Evolutionary conservation across 2,797 vertebrate genomes (phyloP).

Genomic region (Pseudochirops cupreus): DNA sequence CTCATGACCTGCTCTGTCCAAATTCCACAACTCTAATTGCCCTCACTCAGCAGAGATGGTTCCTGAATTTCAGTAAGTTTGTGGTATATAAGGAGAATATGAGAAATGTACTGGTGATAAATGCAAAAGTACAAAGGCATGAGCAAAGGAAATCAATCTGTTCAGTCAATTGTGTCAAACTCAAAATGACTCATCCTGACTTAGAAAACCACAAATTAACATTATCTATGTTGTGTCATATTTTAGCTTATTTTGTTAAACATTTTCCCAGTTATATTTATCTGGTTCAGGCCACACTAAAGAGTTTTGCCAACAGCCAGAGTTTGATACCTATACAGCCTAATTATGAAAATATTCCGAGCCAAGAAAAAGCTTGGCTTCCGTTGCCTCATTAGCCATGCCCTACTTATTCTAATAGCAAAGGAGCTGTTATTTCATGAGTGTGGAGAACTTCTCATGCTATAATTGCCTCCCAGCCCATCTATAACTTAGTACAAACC

Average conservation of each 20-base stretch:
- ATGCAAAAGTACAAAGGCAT: neutral
- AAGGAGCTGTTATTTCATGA: neutral
- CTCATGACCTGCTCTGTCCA: neutral
- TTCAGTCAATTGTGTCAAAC: neutral
- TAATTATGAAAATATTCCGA: neutral
- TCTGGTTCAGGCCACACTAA: neutral
- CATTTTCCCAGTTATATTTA: neutral
- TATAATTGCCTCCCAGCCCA: neutral
- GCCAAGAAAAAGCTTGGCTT: neutral
- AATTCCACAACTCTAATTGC: slow-evolving; percentile 8
- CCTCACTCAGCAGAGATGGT: neutral
- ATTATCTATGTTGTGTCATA: neutral
- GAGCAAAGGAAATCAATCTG: neutral
- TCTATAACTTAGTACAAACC: neutral
- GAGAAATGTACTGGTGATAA: neutral
- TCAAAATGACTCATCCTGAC: neutral
- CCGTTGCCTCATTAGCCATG: neutral
- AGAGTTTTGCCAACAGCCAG: neutral
- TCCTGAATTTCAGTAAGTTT: neutral
- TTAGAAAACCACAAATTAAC: neutral
- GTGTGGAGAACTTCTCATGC: neutral
- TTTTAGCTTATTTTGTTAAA: neutral
- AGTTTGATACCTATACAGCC: neutral
- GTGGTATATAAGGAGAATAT: neutral
- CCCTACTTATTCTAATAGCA: neutral